These are phyloP conservation scores for Griposia aprilina DNA, from an alignment of 2,888 invertebrate species.

Conservation along the genomic window DNA sequence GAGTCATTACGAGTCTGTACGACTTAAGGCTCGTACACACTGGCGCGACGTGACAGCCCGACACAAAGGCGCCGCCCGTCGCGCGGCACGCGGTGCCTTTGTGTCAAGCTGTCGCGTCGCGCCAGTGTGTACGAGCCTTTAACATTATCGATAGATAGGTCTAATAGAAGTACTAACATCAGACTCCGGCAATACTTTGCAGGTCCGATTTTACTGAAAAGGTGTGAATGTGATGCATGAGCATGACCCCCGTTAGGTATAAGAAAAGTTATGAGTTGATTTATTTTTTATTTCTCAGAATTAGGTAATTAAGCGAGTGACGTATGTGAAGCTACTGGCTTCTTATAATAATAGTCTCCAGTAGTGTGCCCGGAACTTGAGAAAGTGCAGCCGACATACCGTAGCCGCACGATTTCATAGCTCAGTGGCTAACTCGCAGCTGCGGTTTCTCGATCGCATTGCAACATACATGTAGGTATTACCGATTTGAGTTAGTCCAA, in stretches of 20 bases:
- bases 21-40: no score
- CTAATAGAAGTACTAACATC: slow-evolving; percentile 31
- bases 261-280: neutral
- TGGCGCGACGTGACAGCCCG: no score
- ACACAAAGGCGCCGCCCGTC: no score
- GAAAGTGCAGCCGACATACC: slow-evolving; percentile 87
- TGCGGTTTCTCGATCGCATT: slow-evolving; percentile 84
- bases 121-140: no score
- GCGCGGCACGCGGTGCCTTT: no score
- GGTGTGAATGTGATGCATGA: slow-evolving; percentile 9
- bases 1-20: neutral
- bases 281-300: neutral
- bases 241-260: neutral
- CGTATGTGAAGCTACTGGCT: slow-evolving; percentile 33
- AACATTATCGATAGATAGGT: no score
- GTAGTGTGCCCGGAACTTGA: slow-evolving; percentile 75
- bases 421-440: slow-evolving; percentile 83
- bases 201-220: slow-evolving; percentile 3
- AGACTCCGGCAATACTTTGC: slow-evolving; percentile 12
- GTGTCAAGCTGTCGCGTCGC: no score
- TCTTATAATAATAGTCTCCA: slow-evolving; percentile 47
- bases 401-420: slow-evolving; percentile 87
- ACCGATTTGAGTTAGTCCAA: slow-evolving; percentile 53
- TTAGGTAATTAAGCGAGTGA: neutral
- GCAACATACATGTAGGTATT: slow-evolving; percentile 70